Base-by-base conservation (phyloP, 1,140 invertebrate species). In the Aphidius gifuensis region DNA sequence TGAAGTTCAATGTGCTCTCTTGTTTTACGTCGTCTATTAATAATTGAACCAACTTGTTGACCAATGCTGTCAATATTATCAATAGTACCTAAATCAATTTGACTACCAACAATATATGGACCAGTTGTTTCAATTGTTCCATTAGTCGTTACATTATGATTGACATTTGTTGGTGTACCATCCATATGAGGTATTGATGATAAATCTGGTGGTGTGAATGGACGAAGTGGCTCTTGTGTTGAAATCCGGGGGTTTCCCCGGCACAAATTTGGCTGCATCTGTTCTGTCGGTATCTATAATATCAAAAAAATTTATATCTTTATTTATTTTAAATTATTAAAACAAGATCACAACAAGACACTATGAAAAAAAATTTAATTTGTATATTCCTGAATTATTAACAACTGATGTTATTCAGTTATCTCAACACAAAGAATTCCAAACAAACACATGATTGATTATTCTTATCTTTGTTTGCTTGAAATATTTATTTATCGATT, bases 111-210 rank as follows among this genome's bases (percentile, higher is more conserved):
- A 62, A 80, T 81, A 57, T 79, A 81, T 39, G 78, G 80, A 50
- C 74, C 78, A 69, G 64, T 65, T 9, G 59, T 50, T 42, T 65
- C 67, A 48, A 11, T 57, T 39, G 61, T 60, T n/a, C 60, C 58
- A 49, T 66, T 66, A 48, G 64, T 63, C 53, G 63, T 56, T 47
- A 66, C 67, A 66, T 69, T 71, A 67, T 65, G 68, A 61, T 63
- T 62, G 40, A 49, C 62, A 4, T 59, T 56, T 23, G 64, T 50
- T 0, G 73, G 68, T 5, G 76, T 73, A 64, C 71, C 78, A 71
- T 81, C 80, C 74, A 81, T 81, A 63, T 81, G 79, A 7, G 79
- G 79, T 66, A 81, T 81, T 21, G 78, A 76, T 47, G 76, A 77
- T 16, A 81, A 67, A 42, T 80, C 77, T 63, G 78, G 70, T 8